Conservation (phyloP, 2,113 vertebrate species). For the Corvus hawaiiensis region DNA sequence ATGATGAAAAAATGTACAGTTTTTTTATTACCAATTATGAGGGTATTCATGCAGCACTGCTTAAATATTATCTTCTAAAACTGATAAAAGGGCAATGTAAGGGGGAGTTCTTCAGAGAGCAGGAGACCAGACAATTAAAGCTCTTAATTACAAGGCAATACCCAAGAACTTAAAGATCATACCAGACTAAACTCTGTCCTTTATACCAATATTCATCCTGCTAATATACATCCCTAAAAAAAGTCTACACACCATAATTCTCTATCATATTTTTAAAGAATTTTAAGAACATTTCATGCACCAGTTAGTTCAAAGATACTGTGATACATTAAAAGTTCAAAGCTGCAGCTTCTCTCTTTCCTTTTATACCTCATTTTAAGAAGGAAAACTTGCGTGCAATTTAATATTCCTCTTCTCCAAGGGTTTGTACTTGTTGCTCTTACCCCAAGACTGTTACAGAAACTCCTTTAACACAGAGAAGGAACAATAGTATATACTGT, state of each 20-base stretch:
- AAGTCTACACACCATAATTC: conserved; percentile 40
- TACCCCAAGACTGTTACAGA: not conserved
- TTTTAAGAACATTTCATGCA: conserved; percentile 59
- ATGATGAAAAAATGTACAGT: not conserved
- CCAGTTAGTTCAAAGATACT: conserved; percentile 66
- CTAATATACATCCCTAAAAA: not conserved
- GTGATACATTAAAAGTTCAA: conserved; percentile 47
- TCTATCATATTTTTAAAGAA: conserved; percentile 34
- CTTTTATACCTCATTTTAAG: conserved; percentile 22
- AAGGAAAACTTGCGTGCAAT: not conserved
- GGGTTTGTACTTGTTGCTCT: not conserved
- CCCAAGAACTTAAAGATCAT: not conserved
- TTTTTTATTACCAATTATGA: conserved; percentile 29
- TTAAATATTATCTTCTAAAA: conserved; percentile 42
- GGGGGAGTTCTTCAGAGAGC: not conserved
- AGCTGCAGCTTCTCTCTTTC: conserved; percentile 34
- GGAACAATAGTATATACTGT: not conserved
- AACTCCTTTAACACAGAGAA: not conserved
- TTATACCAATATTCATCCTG: not conserved
- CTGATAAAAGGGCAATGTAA: not conserved
- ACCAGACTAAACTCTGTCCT: not conserved
- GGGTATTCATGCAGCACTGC: not conserved
- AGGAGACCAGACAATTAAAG: conserved; percentile 3
- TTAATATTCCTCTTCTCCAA: not conserved
- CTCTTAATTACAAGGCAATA: conserved; percentile 5